phyloP scores from a whole-genome alignment of 2,888 invertebrate genomes.

The Drosophila rellima region DNA sequence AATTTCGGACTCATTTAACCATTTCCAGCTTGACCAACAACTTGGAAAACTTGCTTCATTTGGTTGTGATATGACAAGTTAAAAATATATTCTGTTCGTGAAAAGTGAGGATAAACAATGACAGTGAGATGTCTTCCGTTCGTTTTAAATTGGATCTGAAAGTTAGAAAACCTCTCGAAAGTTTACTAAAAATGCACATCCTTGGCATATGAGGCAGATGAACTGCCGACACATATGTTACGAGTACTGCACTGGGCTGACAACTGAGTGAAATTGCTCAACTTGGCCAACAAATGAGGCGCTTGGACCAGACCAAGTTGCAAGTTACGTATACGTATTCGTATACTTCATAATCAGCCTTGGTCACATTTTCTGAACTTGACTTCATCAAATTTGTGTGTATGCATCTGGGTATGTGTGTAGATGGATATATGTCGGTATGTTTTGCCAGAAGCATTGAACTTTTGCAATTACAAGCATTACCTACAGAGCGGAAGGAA shows the following conservation, averaged over 20 bases:
- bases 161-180: conserved; percentile 14
- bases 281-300: conserved; percentile 51
- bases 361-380: conserved; percentile 50
- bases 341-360: conserved; percentile 38
- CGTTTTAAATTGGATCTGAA: conserved; percentile 25
- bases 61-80: conserved; percentile 11
- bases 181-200: conserved; percentile 26
- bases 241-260: conserved; percentile 16
- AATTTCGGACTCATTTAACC: neutral
- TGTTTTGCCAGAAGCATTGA: conserved; percentile 55
- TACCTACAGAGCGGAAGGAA: conserved; percentile 54
- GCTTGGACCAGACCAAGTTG: conserved; percentile 34
- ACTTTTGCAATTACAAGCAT: conserved; percentile 73
- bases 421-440: neutral
- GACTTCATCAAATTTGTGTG: conserved; percentile 10
- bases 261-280: conserved; percentile 35
- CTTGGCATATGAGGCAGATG: conserved; percentile 19
- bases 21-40: neutral
- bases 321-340: conserved; percentile 15
- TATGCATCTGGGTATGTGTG: neutral
- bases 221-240: too few species aligned
- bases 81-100: neutral
- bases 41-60: neutral
- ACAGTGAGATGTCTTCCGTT: conserved; percentile 6
- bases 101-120: neutral